Evolutionary conservation across 1,140 invertebrate species (phyloP).

Genomic region (Carcinoscorpius rotundicauda): DNA sequence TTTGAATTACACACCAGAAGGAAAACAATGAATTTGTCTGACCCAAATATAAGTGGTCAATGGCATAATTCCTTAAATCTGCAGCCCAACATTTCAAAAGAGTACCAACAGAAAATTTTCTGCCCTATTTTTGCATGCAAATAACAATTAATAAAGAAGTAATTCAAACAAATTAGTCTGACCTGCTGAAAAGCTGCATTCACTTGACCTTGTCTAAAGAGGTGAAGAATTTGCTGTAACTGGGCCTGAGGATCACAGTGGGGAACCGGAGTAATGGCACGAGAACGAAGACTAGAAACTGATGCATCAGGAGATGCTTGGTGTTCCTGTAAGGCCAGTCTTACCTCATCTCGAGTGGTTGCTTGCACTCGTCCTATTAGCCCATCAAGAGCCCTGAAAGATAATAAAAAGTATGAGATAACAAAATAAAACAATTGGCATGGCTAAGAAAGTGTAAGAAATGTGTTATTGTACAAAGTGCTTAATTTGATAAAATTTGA

Average conservation of each 20-base stretch:
- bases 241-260: slow-evolving; percentile 44
- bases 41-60: background rate
- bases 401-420: no score
- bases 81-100: background rate
- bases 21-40: background rate
- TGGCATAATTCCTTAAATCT: background rate
- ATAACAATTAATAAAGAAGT: background rate
- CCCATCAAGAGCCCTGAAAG: no score
- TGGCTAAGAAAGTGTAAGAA: no score
- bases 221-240: slow-evolving; percentile 54
- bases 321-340: slow-evolving; percentile 45
- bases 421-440: no score
- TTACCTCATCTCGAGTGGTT: slow-evolving; percentile 38
- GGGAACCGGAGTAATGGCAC: slow-evolving; percentile 8
- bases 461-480: no score
- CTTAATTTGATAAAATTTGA: no score
- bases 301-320: slow-evolving; percentile 28
- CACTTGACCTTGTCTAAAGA: slow-evolving; percentile 57
- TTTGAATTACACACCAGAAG: background rate
- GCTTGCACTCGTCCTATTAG: no score
- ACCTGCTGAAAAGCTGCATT: slow-evolving; percentile 71
- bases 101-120: background rate
- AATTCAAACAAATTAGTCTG: slow-evolving; percentile 11
- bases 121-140: background rate
- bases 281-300: no score